These are phyloP conservation scores for Aplodontia rufa DNA, from an alignment of 2,113 vertebrate genomes.

Conservation along the genomic window DNA sequence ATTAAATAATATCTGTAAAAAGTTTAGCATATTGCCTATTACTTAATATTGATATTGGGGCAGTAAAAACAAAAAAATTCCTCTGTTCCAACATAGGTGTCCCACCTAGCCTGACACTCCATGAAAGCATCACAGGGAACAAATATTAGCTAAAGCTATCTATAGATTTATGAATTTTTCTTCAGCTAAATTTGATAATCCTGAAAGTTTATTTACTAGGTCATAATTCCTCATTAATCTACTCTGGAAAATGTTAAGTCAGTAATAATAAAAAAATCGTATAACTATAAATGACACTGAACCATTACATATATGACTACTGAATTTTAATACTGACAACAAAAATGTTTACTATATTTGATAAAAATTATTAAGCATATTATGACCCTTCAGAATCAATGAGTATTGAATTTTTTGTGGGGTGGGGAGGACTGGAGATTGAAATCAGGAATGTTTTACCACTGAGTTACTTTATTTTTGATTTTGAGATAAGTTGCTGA, in stretches of 20 bases:
- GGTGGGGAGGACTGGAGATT: too few relatives aligned
- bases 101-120: too few relatives aligned
- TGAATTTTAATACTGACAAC: conserved; percentile 24
- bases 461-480: too few relatives aligned
- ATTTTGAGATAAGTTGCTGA: too few relatives aligned
- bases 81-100: too few relatives aligned
- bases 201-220: background rate
- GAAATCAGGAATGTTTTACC: too few relatives aligned
- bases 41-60: too few relatives aligned
- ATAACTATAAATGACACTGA: background rate
- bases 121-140: too few relatives aligned
- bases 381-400: background rate
- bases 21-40: background rate
- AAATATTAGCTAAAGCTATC: background rate
- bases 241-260: conserved; percentile 22
- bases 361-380: conserved; percentile 7
- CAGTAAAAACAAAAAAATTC: too few relatives aligned
- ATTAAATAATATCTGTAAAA: conserved; percentile 7
- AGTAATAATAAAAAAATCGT: conserved; percentile 4
- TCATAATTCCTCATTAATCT: conserved; percentile 11
- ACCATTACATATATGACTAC: background rate
- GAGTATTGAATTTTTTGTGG: background rate
- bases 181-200: background rate
- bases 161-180: conserved; percentile 24
- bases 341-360: background rate